Conservation (phyloP, 1,140 invertebrate species). For the Papilio helenus region DNA sequence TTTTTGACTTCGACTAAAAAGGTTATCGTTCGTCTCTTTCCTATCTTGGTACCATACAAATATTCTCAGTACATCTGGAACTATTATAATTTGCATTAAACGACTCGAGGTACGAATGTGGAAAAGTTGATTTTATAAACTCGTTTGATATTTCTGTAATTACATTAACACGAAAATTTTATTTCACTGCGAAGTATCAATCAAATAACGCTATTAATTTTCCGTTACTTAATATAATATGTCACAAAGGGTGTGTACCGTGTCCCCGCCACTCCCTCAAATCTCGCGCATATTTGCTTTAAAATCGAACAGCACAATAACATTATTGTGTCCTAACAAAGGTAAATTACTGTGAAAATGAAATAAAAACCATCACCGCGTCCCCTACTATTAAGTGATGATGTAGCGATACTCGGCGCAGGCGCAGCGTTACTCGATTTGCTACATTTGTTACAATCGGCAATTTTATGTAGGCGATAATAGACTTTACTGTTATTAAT, state of each 20-base stretch:
- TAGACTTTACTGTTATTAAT: slow-evolving; percentile 45
- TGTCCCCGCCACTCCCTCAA: slow-evolving; percentile 67
- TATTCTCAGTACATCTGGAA: background rate
- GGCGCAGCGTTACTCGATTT: slow-evolving; percentile 61
- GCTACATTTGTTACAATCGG: slow-evolving; percentile 46
- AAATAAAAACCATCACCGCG: slow-evolving; percentile 74
- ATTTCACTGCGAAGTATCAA: background rate
- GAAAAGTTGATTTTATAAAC: background rate
- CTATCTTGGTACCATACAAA: background rate
- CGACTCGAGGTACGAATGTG: background rate
- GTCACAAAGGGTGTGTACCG: slow-evolving; percentile 72
- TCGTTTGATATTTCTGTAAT: background rate
- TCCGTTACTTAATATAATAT: slow-evolving; percentile 43
- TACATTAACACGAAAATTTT: background rate
- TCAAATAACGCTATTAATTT: slow-evolving; percentile 9
- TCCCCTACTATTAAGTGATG: slow-evolving; percentile 80
- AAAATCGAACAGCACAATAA: slow-evolving; percentile 77
- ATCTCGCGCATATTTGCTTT: slow-evolving; percentile 77
- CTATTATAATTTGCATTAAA: background rate
- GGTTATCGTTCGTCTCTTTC: background rate
- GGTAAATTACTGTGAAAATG: slow-evolving; percentile 81
- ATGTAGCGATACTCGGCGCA: slow-evolving; percentile 78
- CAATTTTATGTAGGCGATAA: slow-evolving; percentile 43
- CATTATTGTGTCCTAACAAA: slow-evolving; percentile 75
- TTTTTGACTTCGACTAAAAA: too few relatives aligned